Evolutionary conservation across 2,888 invertebrate species (phyloP).

Genomic region (Agrilus biguttatus): DNA sequence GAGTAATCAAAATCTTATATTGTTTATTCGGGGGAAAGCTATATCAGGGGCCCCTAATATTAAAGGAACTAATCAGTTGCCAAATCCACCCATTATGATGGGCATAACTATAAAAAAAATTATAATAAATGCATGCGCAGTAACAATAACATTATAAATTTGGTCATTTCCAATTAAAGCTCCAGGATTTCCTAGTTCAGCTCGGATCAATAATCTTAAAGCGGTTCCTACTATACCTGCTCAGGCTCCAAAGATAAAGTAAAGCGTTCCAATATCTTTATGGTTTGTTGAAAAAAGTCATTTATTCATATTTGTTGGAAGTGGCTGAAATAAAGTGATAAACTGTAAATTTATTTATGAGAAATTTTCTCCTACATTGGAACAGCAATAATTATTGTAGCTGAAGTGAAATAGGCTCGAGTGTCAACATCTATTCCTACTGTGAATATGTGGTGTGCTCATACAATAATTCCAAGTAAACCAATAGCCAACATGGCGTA

Average conservation of each 20-base stretch:
- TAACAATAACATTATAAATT: constrained; percentile 67
- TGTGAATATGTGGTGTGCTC: constrained; percentile 77
- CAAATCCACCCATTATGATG: constrained; percentile 69
- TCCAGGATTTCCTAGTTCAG: constrained; percentile 54
- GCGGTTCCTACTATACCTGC: constrained; percentile 55
- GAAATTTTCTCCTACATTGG: constrained; percentile 34
- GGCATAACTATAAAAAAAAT: constrained; percentile 54
- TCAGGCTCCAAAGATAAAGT: constrained; percentile 54
- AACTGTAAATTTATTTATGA: constrained; percentile 49
- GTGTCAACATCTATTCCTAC: constrained; percentile 74
- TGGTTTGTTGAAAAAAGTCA: constrained; percentile 59
- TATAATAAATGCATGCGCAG: constrained; percentile 69
- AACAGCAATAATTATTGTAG: constrained; percentile 82
- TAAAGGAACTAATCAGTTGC: constrained; percentile 66
- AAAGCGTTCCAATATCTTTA: constrained; percentile 63
- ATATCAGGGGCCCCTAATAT: constrained; percentile 69
- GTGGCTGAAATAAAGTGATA: constrained; percentile 48
- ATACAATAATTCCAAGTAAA: constrained; percentile 68
- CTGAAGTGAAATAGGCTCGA: constrained; percentile 71
- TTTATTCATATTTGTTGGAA: constrained; percentile 38
- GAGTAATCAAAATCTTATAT: constrained; percentile 71
- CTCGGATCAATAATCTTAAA: constrained; percentile 55
- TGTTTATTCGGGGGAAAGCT: constrained; percentile 72
- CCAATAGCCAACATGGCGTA: constrained; percentile 75
- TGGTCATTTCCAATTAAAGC: constrained; percentile 57